Evolutionary conservation across 2,888 invertebrate genomes (phyloP).

Genomic region (Nebria salina): DNA sequence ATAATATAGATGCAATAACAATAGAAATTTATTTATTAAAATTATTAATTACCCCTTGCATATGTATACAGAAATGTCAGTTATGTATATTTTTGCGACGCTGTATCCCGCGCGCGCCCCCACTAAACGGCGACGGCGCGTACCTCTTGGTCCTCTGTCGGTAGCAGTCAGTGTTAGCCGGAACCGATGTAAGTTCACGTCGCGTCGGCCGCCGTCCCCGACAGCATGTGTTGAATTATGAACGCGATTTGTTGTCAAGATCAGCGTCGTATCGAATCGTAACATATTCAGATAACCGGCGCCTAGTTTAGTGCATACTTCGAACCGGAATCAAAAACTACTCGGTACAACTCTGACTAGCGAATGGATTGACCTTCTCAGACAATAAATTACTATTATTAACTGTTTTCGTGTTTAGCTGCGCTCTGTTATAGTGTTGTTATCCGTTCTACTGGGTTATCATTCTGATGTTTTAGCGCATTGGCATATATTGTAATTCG

Average conservation of each 20-base stretch:
- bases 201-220: conserved; percentile 27
- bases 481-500: neutral
- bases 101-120: neutral
- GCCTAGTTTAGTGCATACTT: neutral
- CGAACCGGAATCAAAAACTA: neutral
- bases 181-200: conserved; percentile 27
- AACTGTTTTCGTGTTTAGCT: conserved; percentile 23
- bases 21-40: neutral
- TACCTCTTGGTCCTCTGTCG: conserved; percentile 7
- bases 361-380: neutral
- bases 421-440: neutral
- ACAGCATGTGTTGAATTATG: conserved; percentile 33
- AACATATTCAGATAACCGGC: neutral
- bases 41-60: neutral
- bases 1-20: no score
- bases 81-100: neutral
- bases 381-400: conserved; percentile 28
- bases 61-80: neutral
- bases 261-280: neutral
- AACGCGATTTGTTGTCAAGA: conserved; percentile 13
- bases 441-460: neutral
- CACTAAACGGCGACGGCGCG: conserved; percentile 20
- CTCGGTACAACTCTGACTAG: neutral
- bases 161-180: conserved; percentile 43
- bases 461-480: neutral